Conservation (phyloP, 1,140 invertebrate genomes). For the Calycopis cecrops region DNA sequence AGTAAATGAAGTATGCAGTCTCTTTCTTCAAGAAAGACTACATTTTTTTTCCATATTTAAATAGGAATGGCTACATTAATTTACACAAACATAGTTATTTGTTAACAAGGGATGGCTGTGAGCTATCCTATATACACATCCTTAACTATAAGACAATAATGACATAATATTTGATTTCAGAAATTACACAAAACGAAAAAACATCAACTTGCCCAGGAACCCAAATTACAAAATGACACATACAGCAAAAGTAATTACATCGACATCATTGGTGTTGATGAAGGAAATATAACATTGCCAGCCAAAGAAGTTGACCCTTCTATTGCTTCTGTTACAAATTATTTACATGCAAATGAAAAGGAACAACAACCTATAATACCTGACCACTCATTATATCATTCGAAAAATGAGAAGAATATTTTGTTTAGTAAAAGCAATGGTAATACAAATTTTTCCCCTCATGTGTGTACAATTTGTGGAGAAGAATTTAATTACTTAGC, state of each 20-base stretch:
- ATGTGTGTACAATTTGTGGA: constrained; percentile 45
- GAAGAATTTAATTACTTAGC: constrained; percentile 46
- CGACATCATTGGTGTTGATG: constrained; percentile 57
- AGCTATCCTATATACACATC: too few relatives aligned
- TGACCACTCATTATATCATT: constrained; percentile 10
- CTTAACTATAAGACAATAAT: too few relatives aligned
- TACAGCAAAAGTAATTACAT: constrained; percentile 46
- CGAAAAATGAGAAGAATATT: constrained; percentile 11
- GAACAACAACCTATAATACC: constrained; percentile 16
- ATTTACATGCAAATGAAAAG: constrained; percentile 8
- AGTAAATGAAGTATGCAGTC: too few relatives aligned
- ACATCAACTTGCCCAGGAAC: constrained; percentile 35
- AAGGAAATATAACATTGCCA: constrained; percentile 35
- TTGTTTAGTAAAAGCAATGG: constrained; percentile 15
- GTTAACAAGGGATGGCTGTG: too few relatives aligned
- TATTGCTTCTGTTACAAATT: constrained; percentile 8
- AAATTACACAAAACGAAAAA: constrained; percentile 59
- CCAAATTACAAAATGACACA: constrained; percentile 37
- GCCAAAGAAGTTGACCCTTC: neutral
- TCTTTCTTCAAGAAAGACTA: too few relatives aligned
- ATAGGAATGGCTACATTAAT: too few relatives aligned
- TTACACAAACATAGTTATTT: too few relatives aligned
- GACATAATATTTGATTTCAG: constrained; percentile 43
- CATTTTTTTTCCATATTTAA: too few relatives aligned
- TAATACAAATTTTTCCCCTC: constrained; percentile 12